phyloP scores from a whole-genome alignment of 2,113 vertebrate species.

The Prunella himalayana region DNA sequence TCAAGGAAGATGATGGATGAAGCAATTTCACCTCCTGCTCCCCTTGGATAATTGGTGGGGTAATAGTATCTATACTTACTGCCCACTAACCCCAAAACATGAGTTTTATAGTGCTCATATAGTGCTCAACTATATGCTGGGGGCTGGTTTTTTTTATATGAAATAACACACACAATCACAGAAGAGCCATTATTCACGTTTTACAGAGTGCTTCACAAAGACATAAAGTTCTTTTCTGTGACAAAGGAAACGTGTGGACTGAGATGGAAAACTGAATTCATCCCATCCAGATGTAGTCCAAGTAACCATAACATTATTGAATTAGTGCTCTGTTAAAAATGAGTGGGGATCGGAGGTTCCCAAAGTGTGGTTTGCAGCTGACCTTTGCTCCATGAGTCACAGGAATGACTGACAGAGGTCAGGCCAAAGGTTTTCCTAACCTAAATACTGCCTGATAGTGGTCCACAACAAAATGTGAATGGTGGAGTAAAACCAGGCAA shows the following conservation, averaged over 20 bases:
- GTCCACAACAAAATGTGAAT: neutral
- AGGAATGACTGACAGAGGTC: constrained; percentile 47
- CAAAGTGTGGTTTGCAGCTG: neutral
- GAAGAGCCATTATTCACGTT: neutral
- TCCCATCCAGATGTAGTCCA: neutral
- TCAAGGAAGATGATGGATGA: neutral
- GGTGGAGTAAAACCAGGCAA: neutral
- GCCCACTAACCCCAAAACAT: neutral
- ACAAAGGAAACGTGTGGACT: neutral
- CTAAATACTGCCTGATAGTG: neutral
- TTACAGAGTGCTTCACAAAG: neutral
- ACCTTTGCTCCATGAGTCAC: constrained; percentile 8
- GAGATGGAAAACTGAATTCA: neutral
- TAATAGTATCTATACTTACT: neutral
- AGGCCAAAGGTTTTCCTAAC: constrained; percentile 19
- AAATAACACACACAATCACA: neutral
- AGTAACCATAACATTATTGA: neutral
- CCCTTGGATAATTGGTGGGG: neutral
- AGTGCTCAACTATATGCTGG: neutral
- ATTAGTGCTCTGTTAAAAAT: neutral
- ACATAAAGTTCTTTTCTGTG: neutral
- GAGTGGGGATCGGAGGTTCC: neutral
- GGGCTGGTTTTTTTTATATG: neutral
- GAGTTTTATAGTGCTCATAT: too few relatives aligned
- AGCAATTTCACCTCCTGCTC: neutral